Base-by-base conservation (phyloP, 2,888 invertebrate species). In the Dasysyrphus tricinctus region DNA sequence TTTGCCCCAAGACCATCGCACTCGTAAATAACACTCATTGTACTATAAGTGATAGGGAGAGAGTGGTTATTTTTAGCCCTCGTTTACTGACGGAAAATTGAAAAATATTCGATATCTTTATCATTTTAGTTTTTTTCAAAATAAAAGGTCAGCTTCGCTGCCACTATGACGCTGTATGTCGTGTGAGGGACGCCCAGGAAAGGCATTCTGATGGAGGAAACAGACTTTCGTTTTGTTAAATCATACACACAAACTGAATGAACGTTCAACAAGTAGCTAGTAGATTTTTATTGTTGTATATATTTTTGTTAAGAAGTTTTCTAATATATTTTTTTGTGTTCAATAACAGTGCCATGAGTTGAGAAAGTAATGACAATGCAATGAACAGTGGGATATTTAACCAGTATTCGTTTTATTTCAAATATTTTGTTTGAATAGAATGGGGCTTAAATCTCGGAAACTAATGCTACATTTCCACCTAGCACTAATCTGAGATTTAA, bases 251-350 rank as follows among this genome's bases (percentile, higher is more conserved):
- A 65, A 51, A 80, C 74, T 51, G 80, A 85, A 80, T 74, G 69
- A 70, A 70, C 19, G 63, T 56, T 80, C 85, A 85, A 85, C 85
- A 85, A 77, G n/a, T n/a, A n/a, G n/a, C n/a, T 24, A 24, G 85
- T 85, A 63, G 80, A 80, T 49, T 67, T 67, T 24, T 34, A 69
- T 73, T 61, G 34, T 16, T 47, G 16, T n/a, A 56, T 42, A n/a
- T 16, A 24, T 73, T 70, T 70, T 69, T 47, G 69, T 73, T 12
- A 37, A 57, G 37, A 34, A 70, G 12, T 56, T 75, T 51, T 67
- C 29, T 5, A 1, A 4, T 32, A n/a, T 59, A 67, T 69, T 11
- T 16, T 54, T 47, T 24, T 59, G 51, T 47, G 2, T 61, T 72
- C 42, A 59, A 19, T 19, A 49, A 19, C 1, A 49, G 19, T 11